Base-by-base conservation (phyloP, 2,888 invertebrate genomes). In the Mesorhabditis belari region DNA sequence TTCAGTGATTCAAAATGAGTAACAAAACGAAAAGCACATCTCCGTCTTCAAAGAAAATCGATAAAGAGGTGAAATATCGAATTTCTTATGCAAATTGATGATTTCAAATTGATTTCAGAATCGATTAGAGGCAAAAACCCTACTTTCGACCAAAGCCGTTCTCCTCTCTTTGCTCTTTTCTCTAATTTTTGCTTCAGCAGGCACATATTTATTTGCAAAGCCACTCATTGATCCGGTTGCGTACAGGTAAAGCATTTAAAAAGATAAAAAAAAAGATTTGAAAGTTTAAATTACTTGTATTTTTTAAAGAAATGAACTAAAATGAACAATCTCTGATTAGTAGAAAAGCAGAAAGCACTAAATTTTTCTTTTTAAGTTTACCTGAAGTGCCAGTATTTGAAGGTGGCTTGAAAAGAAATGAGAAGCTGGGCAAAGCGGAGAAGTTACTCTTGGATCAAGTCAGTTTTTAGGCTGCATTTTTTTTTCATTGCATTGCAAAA, bases 401-500 rank as follows among this genome's bases (percentile, higher is more conserved):
- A 56, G 68, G 68, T 19, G 58, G 57, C 23, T 59, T 71, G 5
- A 58, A 61, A 9, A 58, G 61, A 2, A 69, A 71, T 49, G 27
- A 29, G n/a, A 62, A 63, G 0, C 58, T 71, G 12, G 53, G 62
- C 17, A 49, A 64, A 21, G 62, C 65, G 0, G 65, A 68, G 57
- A 54, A 60, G 23, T 57, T 67, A 1, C 61, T 71, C 17, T 60
- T 64, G 49, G 61, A 69, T 57, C 66, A 71, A 55, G 54, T 53
- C 5, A 17, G 25, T 25, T 17, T 17, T 35, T 35, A 35, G 44
- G n/a, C 12, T 17, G 44, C 44, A 6, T n/a, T 17, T 35, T 9
- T 51, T 21, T 51, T 21, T 51, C 51, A 21, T 9, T 51, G n/a
- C n/a, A n/a, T n/a, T n/a, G n/a, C n/a, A n/a, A n/a, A n/a, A n/a